Evolutionary conservation across 2,888 invertebrate genomes (phyloP).

Genomic region (Gymnoscelis rufifasciata): DNA sequence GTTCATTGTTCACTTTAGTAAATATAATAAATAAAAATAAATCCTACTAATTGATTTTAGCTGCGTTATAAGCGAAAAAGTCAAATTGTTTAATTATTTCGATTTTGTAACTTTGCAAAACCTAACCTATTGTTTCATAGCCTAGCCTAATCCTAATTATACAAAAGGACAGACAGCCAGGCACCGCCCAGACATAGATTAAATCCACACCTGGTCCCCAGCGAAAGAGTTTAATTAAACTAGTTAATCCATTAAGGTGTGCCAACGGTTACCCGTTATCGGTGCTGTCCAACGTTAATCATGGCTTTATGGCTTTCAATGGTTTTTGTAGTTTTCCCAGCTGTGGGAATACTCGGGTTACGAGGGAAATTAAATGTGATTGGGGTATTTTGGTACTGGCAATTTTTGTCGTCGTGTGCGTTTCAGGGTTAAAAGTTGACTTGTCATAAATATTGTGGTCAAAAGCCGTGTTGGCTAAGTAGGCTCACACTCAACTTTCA

Average conservation of each 20-base stretch:
- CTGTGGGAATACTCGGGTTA: background rate
- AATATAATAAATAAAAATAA: no score
- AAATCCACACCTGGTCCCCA: slow-evolving; percentile 58
- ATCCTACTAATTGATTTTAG: no score
- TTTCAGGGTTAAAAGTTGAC: no score
- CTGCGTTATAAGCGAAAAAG: no score
- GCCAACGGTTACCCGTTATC: slow-evolving; percentile 34
- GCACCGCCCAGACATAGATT: slow-evolving; percentile 50
- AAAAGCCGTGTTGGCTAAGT: no score
- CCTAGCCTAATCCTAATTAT: slow-evolving; percentile 1
- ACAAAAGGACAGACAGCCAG: background rate
- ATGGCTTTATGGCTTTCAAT: slow-evolving; percentile 17
- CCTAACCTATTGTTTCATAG: no score
- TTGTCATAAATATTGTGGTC: no score
- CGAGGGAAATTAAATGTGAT: background rate
- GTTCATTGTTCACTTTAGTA: no score
- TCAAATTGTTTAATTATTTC: no score
- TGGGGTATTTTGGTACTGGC: no score
- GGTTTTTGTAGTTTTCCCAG: slow-evolving; percentile 1
- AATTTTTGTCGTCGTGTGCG: no score
- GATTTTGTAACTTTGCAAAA: background rate
- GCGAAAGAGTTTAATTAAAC: slow-evolving; percentile 76
- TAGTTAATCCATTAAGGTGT: slow-evolving; percentile 71
- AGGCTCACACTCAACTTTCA: no score
- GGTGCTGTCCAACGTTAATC: slow-evolving; percentile 22